phyloP scores from a whole-genome alignment of 2,797 vertebrate species.

The Rhinogobio ventralis region DNA sequence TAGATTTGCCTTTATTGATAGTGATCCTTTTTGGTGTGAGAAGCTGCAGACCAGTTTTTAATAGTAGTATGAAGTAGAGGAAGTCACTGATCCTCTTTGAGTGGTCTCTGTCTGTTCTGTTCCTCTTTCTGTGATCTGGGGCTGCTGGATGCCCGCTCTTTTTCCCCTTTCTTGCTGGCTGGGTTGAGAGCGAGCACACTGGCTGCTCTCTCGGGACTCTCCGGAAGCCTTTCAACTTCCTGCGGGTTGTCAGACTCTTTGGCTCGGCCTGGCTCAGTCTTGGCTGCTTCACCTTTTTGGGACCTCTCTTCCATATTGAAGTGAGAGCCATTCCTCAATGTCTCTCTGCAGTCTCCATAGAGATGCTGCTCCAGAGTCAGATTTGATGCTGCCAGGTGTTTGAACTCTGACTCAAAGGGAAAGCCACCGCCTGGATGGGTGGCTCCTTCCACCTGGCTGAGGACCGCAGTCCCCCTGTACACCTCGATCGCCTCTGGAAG shows the following conservation, averaged over 20 bases:
- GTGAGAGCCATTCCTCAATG: constrained; percentile 67
- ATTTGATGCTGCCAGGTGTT: constrained; percentile 69
- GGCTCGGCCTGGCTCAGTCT: constrained; percentile 53
- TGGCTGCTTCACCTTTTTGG: constrained; percentile 51
- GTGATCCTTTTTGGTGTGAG: constrained; percentile 46
- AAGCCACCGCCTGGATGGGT: constrained; percentile 67
- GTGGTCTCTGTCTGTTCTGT: constrained; percentile 54
- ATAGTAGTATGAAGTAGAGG: constrained; percentile 21
- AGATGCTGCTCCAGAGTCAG: constrained; percentile 84
- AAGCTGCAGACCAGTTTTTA: constrained; percentile 54
- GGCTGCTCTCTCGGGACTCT: constrained; percentile 58
- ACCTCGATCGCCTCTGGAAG: constrained; percentile 87
- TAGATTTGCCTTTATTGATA: constrained; percentile 44
- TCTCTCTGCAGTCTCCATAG: constrained; percentile 79
- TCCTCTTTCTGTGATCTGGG: constrained; percentile 63
- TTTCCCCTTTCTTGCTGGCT: constrained; percentile 58
- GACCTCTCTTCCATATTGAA: constrained; percentile 55
- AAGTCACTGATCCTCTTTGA: constrained; percentile 62
- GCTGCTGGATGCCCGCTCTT: constrained; percentile 49
- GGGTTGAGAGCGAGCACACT: constrained; percentile 59
- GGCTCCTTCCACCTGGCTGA: constrained; percentile 74
- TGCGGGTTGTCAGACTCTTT: constrained; percentile 56
- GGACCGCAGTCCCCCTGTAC: constrained; percentile 78
- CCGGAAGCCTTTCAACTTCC: constrained; percentile 51
- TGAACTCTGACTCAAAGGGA: constrained; percentile 85